Base-by-base conservation (phyloP, 2,797 vertebrate genomes). In the Yasuhikotakia modesta region DNA sequence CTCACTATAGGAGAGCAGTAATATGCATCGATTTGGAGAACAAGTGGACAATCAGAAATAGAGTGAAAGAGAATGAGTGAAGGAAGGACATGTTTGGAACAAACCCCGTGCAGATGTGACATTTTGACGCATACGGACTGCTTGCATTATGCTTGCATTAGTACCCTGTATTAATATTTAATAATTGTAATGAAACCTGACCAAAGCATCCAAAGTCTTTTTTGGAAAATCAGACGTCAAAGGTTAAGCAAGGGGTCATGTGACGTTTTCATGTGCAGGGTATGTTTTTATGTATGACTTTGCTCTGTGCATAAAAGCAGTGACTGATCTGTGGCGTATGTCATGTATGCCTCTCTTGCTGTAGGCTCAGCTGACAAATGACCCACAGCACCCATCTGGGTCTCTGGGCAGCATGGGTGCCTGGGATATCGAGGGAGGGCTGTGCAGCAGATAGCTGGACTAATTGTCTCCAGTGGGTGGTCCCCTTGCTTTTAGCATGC, bases 11-110 rank as follows among this genome's bases (percentile, higher is more conserved):
- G 76, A 78, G 58, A 71, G 58, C 60, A 53, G 76, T 78, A 78
- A 70, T 78, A 65, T 78, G 76, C 76, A 78, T 78, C 60, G 68
- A 78, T 78, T 78, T 78, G 76, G 17, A 70, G 66, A 50, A 78
- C 58, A 78, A 71, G 76, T 78, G 76, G 70, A 78, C 76, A 78
- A 65, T 57, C 76, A 68, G 48, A 45, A 68, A 74, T 39, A 72
- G 61, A 79, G 64, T 50, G 53, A 74, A 68, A 52, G 21, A 61
- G 52, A 67, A 12, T 24, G 48, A 66, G 60, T n/a, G 74, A 43
- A 50, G 35, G 6, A 24, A 5, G n/a, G 65, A 76, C n/a, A 30
- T 43, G 21, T 22, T 30, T 17, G 24, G 19, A 61, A 11, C 24
- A 7, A 60, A 30, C 57, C n/a, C 13, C 0, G 48, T 17, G 48